phyloP scores from a whole-genome alignment of 1,140 invertebrate species.

The Helicoverpa armigera region DNA sequence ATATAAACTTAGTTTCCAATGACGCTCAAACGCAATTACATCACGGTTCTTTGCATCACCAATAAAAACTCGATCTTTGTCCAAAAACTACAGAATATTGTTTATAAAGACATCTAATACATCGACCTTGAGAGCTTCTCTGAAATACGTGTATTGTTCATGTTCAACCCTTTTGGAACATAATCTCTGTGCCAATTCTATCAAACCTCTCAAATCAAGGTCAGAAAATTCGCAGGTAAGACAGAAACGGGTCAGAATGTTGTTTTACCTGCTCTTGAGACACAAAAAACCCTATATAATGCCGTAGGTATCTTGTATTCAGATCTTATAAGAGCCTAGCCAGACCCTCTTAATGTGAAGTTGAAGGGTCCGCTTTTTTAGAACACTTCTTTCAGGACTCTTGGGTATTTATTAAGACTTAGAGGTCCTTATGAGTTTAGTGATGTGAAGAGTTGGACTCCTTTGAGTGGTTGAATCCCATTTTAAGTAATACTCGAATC shows the following conservation, averaged over 20 bases:
- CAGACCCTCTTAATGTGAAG: background rate
- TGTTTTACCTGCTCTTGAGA: conserved; percentile 3
- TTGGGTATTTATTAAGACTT: background rate
- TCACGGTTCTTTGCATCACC: conserved; percentile 1
- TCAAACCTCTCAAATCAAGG: background rate
- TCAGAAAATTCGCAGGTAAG: background rate
- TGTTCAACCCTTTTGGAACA: background rate
- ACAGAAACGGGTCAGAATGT: background rate
- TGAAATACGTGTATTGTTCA: background rate
- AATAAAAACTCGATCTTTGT: conserved; percentile 1
- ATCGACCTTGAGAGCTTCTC: background rate
- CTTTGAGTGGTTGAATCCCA: no score
- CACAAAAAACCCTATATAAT: background rate
- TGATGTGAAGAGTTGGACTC: background rate
- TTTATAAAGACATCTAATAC: background rate
- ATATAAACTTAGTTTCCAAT: background rate
- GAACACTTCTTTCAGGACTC: background rate
- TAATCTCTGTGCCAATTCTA: background rate
- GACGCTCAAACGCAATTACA: background rate
- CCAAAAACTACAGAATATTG: background rate
- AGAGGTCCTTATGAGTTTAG: background rate
- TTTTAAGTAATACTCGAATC: no score
- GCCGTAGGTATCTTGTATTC: background rate
- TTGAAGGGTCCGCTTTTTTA: background rate
- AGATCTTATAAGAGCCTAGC: background rate